These are phyloP conservation scores for Palythoa caribaeorum DNA, from an alignment of 92 coral and sea anemone species.

Conservation along the genomic window DNA sequence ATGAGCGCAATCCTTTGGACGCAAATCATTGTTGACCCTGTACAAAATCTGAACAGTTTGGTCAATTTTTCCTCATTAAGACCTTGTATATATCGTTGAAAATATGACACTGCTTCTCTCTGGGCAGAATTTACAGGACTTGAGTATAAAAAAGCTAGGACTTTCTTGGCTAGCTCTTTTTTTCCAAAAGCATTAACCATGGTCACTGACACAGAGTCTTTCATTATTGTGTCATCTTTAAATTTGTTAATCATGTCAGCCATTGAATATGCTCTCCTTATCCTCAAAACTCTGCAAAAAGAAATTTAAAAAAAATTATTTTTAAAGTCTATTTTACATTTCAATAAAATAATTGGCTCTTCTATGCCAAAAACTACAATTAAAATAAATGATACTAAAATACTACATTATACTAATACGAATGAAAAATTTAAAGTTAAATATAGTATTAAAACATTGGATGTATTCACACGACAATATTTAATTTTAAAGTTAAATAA, in stretches of 20 bases:
- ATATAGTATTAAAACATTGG: constrained; percentile 30
- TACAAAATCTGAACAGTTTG: constrained; percentile 48
- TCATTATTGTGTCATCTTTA: constrained; percentile 58
- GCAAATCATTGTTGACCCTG: constrained; percentile 58
- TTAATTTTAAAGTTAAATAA: constrained; percentile 1
- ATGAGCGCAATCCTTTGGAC: constrained; percentile 46
- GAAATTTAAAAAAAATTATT: not conserved
- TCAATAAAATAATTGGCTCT: constrained; percentile 21
- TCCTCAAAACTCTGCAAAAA: constrained; percentile 45
- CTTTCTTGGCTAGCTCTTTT: constrained; percentile 58
- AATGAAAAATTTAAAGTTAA: constrained; percentile 14
- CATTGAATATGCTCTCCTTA: constrained; percentile 50
- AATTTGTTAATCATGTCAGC: constrained; percentile 64
- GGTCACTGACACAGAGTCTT: constrained; percentile 40
- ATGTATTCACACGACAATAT: constrained; percentile 14
- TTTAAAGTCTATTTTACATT: constrained; percentile 1
- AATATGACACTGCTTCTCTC: constrained; percentile 47
- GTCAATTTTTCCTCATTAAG: constrained; percentile 49
- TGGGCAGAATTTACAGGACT: constrained; percentile 44
- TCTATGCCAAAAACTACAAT: constrained; percentile 32
- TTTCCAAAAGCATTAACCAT: constrained; percentile 76
- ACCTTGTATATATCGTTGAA: constrained; percentile 45
- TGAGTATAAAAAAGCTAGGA: constrained; percentile 47
- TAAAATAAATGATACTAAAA: constrained; percentile 27
- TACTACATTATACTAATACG: constrained; percentile 21